A percentile compares a stretch with the other conserved stretches of the same genome.
These are phyloP conservation scores for Pipa parva DNA, from an alignment of 2,113 vertebrate species.

Conservation along the genomic window DNA sequence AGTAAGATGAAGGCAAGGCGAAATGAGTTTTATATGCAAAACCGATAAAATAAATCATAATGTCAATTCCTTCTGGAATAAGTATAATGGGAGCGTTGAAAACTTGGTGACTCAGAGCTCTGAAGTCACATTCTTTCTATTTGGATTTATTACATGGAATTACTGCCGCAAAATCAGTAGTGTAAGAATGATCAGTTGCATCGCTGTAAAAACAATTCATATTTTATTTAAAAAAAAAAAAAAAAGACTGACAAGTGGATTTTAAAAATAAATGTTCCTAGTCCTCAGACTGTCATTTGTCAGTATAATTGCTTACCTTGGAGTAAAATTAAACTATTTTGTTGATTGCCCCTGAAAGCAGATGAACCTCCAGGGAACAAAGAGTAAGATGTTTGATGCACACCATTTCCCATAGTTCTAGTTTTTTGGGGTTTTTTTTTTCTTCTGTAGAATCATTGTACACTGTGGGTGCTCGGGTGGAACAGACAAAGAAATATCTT, in stretches of 20 bases:
- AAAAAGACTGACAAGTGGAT: conserved; percentile 45
- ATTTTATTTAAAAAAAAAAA: conserved; percentile 22
- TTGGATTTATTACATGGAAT: conserved; percentile 27
- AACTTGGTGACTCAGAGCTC: conserved; percentile 34
- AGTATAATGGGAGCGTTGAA: conserved; percentile 25
- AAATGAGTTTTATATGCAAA: conserved; percentile 42
- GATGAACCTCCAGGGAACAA: conserved; percentile 43
- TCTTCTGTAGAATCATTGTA: conserved; percentile 40
- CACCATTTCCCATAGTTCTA: conserved; percentile 35
- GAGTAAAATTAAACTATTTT: conserved; percentile 55
- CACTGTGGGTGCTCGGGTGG: conserved; percentile 4
- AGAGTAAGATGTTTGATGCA: conserved; percentile 42
- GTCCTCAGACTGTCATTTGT: conserved; percentile 47
- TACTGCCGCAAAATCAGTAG: conserved; percentile 3
- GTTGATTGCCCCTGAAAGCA: conserved; percentile 48
- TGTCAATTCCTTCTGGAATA: conserved; percentile 41
- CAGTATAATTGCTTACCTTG: conserved; percentile 48
- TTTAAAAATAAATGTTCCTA: conserved; percentile 46
- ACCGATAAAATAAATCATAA: conserved; percentile 38
- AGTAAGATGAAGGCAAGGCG: conserved; percentile 35
- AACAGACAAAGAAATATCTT: conserved; percentile 5
- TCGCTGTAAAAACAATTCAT: conserved; percentile 25
- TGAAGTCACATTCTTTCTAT: background rate
- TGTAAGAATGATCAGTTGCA: conserved; percentile 3
- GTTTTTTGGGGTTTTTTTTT: conserved; percentile 42